phyloP scores from a whole-genome alignment of 2,888 invertebrate species.

The Macropis europaea region DNA sequence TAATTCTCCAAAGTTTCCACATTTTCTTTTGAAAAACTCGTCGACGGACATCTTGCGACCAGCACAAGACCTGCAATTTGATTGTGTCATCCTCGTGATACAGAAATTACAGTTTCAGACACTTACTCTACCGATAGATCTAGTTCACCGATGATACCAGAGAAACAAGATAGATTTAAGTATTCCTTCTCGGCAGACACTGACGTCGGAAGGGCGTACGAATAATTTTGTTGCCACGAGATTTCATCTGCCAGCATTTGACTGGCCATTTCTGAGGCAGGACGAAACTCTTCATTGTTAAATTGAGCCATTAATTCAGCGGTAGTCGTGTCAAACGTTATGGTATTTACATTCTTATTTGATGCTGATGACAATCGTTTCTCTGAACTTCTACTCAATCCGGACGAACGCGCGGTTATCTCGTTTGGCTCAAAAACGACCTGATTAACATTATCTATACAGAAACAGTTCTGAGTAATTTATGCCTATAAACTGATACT shows the following conservation, averaged over 20 bases:
- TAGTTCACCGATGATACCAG: slow-evolving; percentile 74
- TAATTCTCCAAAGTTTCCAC: slow-evolving; percentile 76
- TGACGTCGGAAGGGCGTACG: slow-evolving; percentile 60
- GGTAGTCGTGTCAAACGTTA: slow-evolving; percentile 69
- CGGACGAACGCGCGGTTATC: slow-evolving; percentile 75
- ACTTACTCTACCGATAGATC: slow-evolving; percentile 72
- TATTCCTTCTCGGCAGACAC: slow-evolving; percentile 62
- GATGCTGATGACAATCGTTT: slow-evolving; percentile 50
- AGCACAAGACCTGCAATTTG: slow-evolving; percentile 64
- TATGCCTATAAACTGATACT: slow-evolving; percentile 23
- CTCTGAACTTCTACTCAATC: slow-evolving; percentile 59
- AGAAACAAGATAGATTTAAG: slow-evolving; percentile 74
- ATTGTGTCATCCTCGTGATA: background rate
- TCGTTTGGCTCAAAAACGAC: slow-evolving; percentile 73
- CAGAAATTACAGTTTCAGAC: background rate
- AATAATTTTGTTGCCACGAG: slow-evolving; percentile 76
- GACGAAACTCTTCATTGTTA: slow-evolving; percentile 72
- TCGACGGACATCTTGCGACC: slow-evolving; percentile 78
- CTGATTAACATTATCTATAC: slow-evolving; percentile 47
- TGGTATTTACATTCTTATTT: slow-evolving; percentile 52
- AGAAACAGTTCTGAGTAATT: background rate
- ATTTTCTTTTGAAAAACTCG: slow-evolving; percentile 80
- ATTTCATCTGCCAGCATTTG: slow-evolving; percentile 79
- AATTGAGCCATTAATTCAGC: slow-evolving; percentile 73
- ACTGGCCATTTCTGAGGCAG: slow-evolving; percentile 76